phyloP scores from a whole-genome alignment of 2,113 vertebrate species.

The Oxyruncus cristatus region DNA sequence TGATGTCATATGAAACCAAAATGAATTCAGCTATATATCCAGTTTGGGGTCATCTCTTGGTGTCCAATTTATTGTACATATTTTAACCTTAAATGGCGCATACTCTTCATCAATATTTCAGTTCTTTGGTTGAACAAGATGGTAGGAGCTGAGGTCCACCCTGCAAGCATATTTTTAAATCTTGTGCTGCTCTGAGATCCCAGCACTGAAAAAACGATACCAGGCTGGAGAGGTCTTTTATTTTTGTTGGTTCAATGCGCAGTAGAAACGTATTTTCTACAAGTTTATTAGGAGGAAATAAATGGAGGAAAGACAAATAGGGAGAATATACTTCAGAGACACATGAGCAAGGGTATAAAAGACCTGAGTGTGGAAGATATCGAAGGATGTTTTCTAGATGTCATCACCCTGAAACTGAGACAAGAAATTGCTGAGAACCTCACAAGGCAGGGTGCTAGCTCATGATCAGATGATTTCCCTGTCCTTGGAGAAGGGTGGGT shows the following conservation, averaged over 20 bases:
- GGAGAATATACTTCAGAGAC: not conserved
- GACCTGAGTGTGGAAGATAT: not conserved
- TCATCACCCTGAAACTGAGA: not conserved
- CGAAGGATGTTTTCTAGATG: not conserved
- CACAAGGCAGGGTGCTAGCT: not conserved
- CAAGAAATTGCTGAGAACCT: not conserved
- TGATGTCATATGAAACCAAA: conserved; percentile 56
- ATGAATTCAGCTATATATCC: conserved; percentile 30
- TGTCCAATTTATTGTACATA: not conserved
- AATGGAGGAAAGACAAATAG: not conserved
- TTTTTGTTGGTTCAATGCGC: not conserved
- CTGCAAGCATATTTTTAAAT: not conserved
- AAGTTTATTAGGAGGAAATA: not conserved
- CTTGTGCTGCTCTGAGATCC: not conserved
- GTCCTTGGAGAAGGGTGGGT: not conserved
- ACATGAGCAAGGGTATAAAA: not conserved
- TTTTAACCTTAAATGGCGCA: conserved; percentile 9
- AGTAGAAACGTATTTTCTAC: not conserved
- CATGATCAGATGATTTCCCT: not conserved
- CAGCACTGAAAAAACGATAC: not conserved
- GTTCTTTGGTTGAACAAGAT: not conserved
- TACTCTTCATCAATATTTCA: not conserved
- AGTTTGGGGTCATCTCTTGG: not conserved
- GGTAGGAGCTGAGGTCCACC: not conserved
- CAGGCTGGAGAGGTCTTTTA: not conserved